phyloP scores from a whole-genome alignment of 2,113 vertebrate genomes.

The Tricholaema leucomelas region DNA sequence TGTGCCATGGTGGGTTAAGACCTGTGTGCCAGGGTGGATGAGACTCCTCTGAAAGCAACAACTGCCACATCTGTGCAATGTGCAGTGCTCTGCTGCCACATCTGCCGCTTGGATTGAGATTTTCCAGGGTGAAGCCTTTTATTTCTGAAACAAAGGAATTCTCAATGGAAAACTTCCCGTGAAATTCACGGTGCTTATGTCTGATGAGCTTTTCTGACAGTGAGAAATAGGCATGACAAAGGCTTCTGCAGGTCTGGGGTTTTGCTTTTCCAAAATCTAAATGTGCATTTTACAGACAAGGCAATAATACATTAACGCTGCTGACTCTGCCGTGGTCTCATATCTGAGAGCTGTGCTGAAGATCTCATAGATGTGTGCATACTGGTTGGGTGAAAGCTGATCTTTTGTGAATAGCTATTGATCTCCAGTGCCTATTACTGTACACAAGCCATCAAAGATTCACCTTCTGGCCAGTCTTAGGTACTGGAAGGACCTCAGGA shows the following conservation, averaged over 20 bases:
- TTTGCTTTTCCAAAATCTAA: neutral
- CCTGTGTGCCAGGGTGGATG: rapidly evolving
- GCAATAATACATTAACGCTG: neutral
- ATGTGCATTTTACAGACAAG: neutral
- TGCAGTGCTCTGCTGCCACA: neutral
- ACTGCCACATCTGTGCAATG: neutral
- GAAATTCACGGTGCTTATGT: neutral
- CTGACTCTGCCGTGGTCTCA: neutral
- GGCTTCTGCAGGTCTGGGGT: neutral
- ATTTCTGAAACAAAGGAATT: constrained; percentile 2
- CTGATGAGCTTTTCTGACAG: neutral
- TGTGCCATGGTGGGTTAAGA: too few relatives aligned
- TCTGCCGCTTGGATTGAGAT: neutral
- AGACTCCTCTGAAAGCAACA: neutral
- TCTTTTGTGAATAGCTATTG: constrained; percentile 62
- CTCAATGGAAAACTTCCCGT: neutral
- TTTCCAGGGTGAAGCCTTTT: neutral
- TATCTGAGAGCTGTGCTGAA: constrained; percentile 25
- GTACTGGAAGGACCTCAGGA: neutral
- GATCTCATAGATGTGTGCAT: constrained; percentile 19
- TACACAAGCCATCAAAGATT: constrained; percentile 31
- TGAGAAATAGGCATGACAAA: neutral
- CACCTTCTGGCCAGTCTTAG: neutral
- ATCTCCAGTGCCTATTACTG: neutral
- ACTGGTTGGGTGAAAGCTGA: constrained; percentile 17